phyloP scores from a whole-genome alignment of 1,140 invertebrate genomes.

The Meloidogyne exigua region DNA sequence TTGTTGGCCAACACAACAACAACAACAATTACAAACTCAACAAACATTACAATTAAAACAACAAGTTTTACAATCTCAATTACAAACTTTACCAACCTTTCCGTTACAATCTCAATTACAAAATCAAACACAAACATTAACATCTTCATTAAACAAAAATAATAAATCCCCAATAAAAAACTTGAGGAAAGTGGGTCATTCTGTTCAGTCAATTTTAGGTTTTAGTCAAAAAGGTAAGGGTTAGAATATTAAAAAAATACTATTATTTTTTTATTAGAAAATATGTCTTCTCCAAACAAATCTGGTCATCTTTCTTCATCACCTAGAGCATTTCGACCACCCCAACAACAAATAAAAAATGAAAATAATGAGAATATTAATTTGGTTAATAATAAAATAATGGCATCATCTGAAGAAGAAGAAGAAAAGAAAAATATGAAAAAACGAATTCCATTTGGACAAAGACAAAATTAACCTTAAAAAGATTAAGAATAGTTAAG shows the following conservation, averaged over 20 bases:
- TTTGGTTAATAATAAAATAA: no score
- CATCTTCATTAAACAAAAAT: neutral
- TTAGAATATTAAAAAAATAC: no score
- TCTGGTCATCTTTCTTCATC: neutral
- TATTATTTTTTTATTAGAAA: no score
- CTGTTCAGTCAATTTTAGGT: constrained; percentile 25
- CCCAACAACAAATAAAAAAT: neutral
- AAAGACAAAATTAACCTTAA: no score
- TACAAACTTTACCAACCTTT: neutral
- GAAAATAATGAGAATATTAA: neutral
- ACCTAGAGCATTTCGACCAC: constrained; percentile 20
- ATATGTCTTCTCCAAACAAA: neutral
- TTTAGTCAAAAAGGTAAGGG: constrained; percentile 6
- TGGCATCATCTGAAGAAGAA: no score
- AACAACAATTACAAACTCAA: neutral
- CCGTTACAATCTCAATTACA: neutral
- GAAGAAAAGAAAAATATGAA: no score
- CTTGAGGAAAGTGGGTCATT: constrained; percentile 16
- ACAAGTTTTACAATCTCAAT: neutral
- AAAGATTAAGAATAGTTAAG: no score
- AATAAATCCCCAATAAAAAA: neutral
- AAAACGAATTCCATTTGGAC: no score
- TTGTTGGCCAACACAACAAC: constrained; percentile 1
- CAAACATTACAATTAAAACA: neutral
- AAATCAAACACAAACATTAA: neutral